These are phyloP conservation scores for Moxostoma hubbsi DNA, from an alignment of 2,797 vertebrate genomes.

Conservation along the genomic window DNA sequence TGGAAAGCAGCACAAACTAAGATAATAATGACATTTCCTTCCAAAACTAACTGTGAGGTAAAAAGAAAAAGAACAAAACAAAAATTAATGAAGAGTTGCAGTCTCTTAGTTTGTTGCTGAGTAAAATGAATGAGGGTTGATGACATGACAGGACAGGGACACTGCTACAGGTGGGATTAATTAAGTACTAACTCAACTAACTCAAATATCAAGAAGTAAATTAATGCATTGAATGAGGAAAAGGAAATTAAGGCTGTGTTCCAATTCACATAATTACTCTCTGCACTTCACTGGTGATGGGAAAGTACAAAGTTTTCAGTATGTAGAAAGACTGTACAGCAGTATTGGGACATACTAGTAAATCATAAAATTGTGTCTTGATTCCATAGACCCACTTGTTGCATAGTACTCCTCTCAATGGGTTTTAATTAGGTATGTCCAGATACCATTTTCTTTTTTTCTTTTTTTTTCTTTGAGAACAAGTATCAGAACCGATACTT, in stretches of 20 bases:
- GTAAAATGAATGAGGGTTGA: neutral
- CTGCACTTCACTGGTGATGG: neutral
- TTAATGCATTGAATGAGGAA: constrained; percentile 10
- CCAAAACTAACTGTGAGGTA: constrained; percentile 63
- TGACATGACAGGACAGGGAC: neutral
- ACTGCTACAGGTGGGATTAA: constrained; percentile 44
- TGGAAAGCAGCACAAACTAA: constrained; percentile 54
- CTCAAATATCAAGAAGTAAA: constrained; percentile 3
- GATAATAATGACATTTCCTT: constrained; percentile 67
- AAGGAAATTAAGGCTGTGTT: neutral
- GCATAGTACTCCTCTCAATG: no score
- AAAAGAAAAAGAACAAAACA: constrained; percentile 69
- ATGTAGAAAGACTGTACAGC: no score
- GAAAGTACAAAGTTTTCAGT: neutral
- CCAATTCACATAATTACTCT: neutral
- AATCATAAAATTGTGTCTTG: no score
- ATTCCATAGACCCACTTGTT: no score
- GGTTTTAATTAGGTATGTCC: no score
- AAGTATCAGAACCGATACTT: no score
- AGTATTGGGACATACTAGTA: no score
- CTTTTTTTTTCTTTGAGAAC: no score
- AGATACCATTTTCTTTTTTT: no score
- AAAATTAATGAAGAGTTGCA: constrained; percentile 65
- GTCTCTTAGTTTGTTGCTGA: constrained; percentile 32
- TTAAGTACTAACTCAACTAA: constrained; percentile 31